Evolutionary conservation across 2,888 invertebrate genomes (phyloP).

Genomic region (Stomorhina lunata): DNA sequence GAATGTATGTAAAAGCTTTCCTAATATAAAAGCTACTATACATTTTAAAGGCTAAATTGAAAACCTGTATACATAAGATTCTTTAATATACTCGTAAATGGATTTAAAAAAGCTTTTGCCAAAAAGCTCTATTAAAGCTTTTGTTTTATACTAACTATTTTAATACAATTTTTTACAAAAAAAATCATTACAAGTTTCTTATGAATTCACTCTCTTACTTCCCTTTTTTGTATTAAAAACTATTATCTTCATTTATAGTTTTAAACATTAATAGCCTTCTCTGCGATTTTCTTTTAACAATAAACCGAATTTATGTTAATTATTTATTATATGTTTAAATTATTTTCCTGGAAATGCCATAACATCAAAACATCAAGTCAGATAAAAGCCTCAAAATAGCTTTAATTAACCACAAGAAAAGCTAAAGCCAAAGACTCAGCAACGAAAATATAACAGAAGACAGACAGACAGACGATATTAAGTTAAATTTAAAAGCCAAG

Average conservation of each 20-base stretch:
- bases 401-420: constrained; percentile 7
- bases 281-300: background rate
- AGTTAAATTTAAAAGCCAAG: constrained; percentile 34
- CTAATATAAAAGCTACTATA: too few species aligned
- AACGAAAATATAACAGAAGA: too few species aligned
- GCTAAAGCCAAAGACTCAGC: too few species aligned
- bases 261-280: background rate
- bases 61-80: too few species aligned
- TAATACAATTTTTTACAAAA: background rate
- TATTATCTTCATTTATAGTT: background rate
- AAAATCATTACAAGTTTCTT: background rate
- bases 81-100: too few species aligned
- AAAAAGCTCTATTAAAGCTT: background rate
- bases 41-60: too few species aligned
- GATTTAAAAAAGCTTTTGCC: too few species aligned
- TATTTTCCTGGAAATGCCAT: constrained; percentile 1
- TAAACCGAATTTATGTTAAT: constrained; percentile 45
- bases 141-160: too few species aligned
- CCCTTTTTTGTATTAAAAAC: constrained; percentile 14
- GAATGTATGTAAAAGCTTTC: too few species aligned
- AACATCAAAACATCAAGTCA: background rate
- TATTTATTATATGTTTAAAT: constrained; percentile 30
- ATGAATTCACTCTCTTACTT: constrained; percentile 12
- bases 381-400: constrained; percentile 22
- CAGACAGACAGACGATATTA: background rate